Conservation (phyloP, 2,888 invertebrate species). For the Dione juno region DNA sequence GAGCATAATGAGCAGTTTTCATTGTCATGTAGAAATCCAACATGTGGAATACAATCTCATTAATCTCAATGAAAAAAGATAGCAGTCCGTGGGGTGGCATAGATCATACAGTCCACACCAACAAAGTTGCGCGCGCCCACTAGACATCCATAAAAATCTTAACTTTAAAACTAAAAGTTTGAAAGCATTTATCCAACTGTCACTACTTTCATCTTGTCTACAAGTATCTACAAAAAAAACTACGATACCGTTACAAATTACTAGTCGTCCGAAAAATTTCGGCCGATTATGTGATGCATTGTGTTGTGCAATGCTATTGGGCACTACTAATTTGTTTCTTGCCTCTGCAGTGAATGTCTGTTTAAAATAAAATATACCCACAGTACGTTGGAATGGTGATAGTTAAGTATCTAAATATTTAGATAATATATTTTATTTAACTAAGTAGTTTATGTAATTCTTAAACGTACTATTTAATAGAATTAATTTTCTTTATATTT, state of each 20-base stretch:
- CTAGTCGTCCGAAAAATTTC: not conserved
- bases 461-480: no score
- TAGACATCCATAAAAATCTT: no score
- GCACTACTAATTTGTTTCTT: not conserved
- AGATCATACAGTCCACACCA: no score
- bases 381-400: not conserved
- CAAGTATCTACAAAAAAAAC: not conserved
- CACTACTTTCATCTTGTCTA: not conserved
- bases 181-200: not conserved
- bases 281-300: constrained; percentile 18
- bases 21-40: no score
- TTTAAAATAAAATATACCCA: not conserved
- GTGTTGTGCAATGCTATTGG: not conserved
- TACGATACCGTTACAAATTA: constrained; percentile 15
- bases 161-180: not conserved
- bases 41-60: no score
- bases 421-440: not conserved
- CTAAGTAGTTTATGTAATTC: no score
- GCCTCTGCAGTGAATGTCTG: not conserved
- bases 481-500: no score
- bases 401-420: not conserved
- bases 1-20: no score
- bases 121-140: no score
- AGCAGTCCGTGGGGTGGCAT: no score
- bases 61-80: no score